Base-by-base conservation (phyloP, 2,888 invertebrate species). In the Noctua fimbriata region DNA sequence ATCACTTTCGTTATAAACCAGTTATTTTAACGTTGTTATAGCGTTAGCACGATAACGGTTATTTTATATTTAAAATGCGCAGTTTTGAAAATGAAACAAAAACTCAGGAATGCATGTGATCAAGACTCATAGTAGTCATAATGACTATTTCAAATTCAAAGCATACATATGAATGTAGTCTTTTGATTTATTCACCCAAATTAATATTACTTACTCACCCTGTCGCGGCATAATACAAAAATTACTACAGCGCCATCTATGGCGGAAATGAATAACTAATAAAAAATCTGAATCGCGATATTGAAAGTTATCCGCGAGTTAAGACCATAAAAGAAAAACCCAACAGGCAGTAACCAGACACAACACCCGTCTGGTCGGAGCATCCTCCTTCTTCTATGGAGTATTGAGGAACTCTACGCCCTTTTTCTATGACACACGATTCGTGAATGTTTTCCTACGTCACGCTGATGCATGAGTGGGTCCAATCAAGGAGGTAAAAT, bases 71-170 rank as follows among this genome's bases (percentile, higher is more conserved):
- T 78, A 65, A 78, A 83, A 73, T 77, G 84, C 82, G 82, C 75
- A 73, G 89, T 92, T 95, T 95, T 95, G 96, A 96, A 95, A 96
- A 96, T 95, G 95, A 95, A 95, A 94, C 95, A 87, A 89, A 82
- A 78, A 69, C 76, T 85, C 58, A n/a, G 44, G 65, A 76, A 76
- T 84, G 60, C 83, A 82, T 88, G 82, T 77, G 65, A 72, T 76
- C n/a, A 5, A 24, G 14, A n/a, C 21, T 86, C 28, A 1, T n/a
- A 36, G n/a, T n/a, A 67, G 52, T 47, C 6, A 32, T 83, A 16
- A 49, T 47, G 28, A 72, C 44, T 66, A 72, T 60, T 44, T 67
- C 41, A 58, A 82, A n/a, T 12, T 58, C 1, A n/a, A 52, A 75
- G 21, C 74, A n/a, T n/a, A 12, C n/a, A 24, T 24, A 7, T 18